A percentile compares a stretch with the other conserved stretches of the same genome.
Evolutionary conservation across 1,140 invertebrate species (phyloP).

Genomic region (Apocrypta bakeri): DNA sequence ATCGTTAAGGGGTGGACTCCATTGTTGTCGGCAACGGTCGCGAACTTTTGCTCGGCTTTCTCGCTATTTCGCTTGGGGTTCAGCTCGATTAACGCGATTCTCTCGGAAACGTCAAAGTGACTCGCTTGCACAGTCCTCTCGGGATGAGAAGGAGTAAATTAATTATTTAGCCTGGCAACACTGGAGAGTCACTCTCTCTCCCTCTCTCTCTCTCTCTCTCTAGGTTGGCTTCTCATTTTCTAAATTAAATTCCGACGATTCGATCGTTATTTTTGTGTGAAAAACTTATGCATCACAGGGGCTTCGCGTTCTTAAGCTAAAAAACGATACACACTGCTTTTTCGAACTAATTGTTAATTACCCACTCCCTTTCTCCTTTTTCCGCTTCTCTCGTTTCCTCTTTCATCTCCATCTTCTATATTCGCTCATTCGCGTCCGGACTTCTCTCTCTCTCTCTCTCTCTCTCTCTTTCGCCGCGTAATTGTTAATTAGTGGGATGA

Average conservation of each 20-base stretch:
- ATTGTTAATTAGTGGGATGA: conserved; percentile 54
- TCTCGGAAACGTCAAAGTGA: conserved; percentile 51
- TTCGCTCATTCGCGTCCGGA: not conserved
- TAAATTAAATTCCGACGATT: conserved; percentile 45
- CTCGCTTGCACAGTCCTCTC: conserved; percentile 22
- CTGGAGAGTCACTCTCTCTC: conserved; percentile 8
- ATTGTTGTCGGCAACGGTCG: conserved; percentile 53
- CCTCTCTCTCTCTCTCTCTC: too few species aligned
- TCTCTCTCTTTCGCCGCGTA: conserved; percentile 28
- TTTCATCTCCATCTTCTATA: not conserved
- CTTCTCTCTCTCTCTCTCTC: too few species aligned
- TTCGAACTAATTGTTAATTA: conserved; percentile 20
- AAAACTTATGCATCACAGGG: not conserved
- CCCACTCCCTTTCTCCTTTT: not conserved
- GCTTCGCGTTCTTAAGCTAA: too few species aligned
- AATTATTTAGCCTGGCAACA: conserved; percentile 44
- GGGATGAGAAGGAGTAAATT: conserved; percentile 47
- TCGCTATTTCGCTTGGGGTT: conserved; percentile 20
- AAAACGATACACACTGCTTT: not conserved
- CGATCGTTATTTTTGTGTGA: conserved; percentile 3
- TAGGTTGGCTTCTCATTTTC: conserved; percentile 31
- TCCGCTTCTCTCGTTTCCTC: conserved; percentile 1
- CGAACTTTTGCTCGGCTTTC: conserved; percentile 44
- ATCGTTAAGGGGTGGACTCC: conserved; percentile 53
- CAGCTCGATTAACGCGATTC: conserved; percentile 50